Evolutionary conservation across 1,140 invertebrate genomes (phyloP).

Genomic region (Mercenaria mercenaria): DNA sequence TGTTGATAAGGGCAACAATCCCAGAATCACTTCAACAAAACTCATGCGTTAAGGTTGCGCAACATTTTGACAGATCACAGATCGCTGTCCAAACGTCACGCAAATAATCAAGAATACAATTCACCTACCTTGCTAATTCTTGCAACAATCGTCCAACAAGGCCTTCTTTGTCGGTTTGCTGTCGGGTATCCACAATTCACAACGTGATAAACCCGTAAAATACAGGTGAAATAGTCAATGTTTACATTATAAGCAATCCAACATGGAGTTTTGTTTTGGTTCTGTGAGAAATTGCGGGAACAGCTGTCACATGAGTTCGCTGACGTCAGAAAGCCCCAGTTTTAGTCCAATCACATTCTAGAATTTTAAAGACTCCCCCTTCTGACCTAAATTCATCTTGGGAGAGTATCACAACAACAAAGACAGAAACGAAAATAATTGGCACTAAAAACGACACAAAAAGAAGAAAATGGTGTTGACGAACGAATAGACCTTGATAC

Average conservation of each 20-base stretch:
- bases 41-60: constrained; percentile 4
- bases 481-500: too few relatives aligned
- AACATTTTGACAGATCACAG: constrained; percentile 1
- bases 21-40: background rate
- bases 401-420: constrained; percentile 21
- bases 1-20: constrained; percentile 1
- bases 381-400: background rate
- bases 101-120: background rate
- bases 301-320: constrained; percentile 58
- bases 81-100: background rate
- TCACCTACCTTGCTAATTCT: constrained; percentile 52
- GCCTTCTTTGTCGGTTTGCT: constrained; percentile 61
- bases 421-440: background rate
- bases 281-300: constrained; percentile 66
- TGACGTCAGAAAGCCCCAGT: constrained; percentile 28
- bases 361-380: background rate
- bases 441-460: too few relatives aligned
- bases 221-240: constrained; percentile 29
- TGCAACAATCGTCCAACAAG: constrained; percentile 61
- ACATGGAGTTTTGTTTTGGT: constrained; percentile 69
- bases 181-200: constrained; percentile 61
- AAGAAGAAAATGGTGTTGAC: too few relatives aligned
- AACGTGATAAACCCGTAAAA: constrained; percentile 8
- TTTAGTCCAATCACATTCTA: constrained; percentile 8
- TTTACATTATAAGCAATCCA: constrained; percentile 56